Percentiles rank a stretch among this genome's conserved stretches.
Conservation (phyloP, 2,113 vertebrate species). For the Dromas ardeola region DNA sequence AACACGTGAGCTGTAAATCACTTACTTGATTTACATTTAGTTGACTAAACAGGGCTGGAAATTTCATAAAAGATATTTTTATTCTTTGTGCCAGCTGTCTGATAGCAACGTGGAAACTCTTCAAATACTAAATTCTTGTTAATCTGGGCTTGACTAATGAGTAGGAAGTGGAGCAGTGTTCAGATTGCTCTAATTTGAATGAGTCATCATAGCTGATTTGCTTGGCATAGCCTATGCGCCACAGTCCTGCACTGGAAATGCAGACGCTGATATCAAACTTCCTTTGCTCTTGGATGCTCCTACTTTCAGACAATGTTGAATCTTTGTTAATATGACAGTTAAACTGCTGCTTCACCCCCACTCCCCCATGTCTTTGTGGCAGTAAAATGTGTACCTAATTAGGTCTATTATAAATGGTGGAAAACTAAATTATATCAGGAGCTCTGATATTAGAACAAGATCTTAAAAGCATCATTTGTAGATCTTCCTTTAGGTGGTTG, state of each 20-base stretch:
- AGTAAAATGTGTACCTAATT: not conserved
- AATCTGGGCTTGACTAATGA: conserved; percentile 8
- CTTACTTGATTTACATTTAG: conserved; percentile 51
- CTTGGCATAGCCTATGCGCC: not conserved
- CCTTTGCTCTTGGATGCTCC: not conserved
- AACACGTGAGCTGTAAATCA: not conserved
- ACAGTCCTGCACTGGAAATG: not conserved
- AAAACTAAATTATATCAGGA: not conserved
- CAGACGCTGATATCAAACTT: not conserved
- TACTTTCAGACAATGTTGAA: not conserved
- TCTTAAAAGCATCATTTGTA: not conserved
- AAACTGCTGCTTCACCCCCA: not conserved
- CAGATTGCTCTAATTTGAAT: conserved; percentile 24
- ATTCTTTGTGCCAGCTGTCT: not conserved
- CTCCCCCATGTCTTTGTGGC: not conserved
- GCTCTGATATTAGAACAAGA: not conserved
- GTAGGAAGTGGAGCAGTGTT: conserved; percentile 14
- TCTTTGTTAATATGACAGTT: not conserved
- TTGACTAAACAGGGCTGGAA: conserved; percentile 34
- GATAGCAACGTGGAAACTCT: conserved; percentile 31
- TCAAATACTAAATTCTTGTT: conserved; percentile 23
- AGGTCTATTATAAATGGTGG: not conserved
- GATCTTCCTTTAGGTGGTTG: not conserved
- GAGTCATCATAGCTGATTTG: not conserved
- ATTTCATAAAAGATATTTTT: conserved; percentile 2